Evolutionary conservation across 2,113 vertebrate species (phyloP).

Genomic region (Dolichotis patagonum): DNA sequence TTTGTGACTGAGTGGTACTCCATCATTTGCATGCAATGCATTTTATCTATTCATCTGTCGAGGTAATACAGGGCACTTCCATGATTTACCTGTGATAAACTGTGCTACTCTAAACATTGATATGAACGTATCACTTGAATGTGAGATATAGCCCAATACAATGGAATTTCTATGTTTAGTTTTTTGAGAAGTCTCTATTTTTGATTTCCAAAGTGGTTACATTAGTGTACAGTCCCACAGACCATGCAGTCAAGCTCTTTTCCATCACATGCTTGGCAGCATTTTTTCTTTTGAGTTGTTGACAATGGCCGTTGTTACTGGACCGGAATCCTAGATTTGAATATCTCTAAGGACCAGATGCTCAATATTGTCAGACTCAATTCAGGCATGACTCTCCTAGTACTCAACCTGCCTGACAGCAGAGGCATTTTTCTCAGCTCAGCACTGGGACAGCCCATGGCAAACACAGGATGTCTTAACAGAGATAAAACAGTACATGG

Average conservation of each 20-base stretch:
- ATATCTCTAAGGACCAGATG: background rate
- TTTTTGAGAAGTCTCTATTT: background rate
- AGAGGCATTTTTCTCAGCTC: background rate
- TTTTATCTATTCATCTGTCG: background rate
- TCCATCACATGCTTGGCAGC: background rate
- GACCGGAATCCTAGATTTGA: background rate
- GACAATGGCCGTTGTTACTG: background rate
- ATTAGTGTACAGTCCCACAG: background rate
- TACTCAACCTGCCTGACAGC: background rate
- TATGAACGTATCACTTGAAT: background rate
- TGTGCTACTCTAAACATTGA: background rate
- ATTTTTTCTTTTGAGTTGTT: background rate
- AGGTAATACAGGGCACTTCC: background rate
- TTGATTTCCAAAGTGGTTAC: background rate
- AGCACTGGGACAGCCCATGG: background rate
- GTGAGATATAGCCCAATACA: background rate
- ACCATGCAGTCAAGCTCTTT: background rate
- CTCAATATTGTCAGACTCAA: background rate
- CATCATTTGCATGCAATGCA: background rate
- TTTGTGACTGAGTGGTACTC: background rate
- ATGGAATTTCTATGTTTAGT: background rate
- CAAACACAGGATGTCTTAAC: background rate
- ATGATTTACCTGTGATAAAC: background rate
- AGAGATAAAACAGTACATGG: background rate
- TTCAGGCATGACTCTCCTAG: background rate